Evolutionary conservation across 2,113 vertebrate genomes (phyloP), one percentile per base, ranked within the genome.

Genomic region (Sterna hirundo): DNA sequence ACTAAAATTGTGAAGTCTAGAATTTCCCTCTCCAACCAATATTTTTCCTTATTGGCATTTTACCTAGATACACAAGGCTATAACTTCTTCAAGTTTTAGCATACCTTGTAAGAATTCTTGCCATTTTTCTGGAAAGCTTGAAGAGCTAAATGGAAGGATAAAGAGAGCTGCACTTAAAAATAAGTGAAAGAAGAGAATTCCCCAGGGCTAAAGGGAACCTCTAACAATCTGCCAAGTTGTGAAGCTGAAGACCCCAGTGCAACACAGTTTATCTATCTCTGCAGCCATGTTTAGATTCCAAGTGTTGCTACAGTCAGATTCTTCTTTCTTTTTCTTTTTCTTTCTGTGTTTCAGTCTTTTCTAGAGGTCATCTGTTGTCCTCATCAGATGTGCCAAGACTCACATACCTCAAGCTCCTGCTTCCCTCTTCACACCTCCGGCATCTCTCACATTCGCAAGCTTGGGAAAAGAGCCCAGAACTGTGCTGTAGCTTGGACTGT

Each of bases 401-500:
- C 51, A n/a, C 4, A 3, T n/a, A 64, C 21, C 42, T 20, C 25
- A 61, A 40, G 20, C 27, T 83, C 61, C 44, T 46, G 9, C 60
- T 79, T 82, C 44, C 46, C n/a, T 71, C n/a, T 83, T 95, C 77
- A 51, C 88, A 92, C 51, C 42, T 84, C 83, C 86, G 84, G 72
- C 60, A 84, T 88, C 76, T 62, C 84, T 70, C 68, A 81, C 51
- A n/a, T 40, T 86, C 80, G 42, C 25, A 75, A 58, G 32, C 49
- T 51, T 84, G 91, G 88, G 93, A 92, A 92, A 68, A 26, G 60
- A 84, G 72, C 93, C 91, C 76, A 71, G 83, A 69, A 55, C 49
- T 21, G 25, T 84, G 29, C 46, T 60, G 38, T 51, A 71, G 14
- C 44, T 85, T 62, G 70, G 71, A 70, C 72, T 71, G 42, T 2